These are phyloP conservation scores for Thera britannica DNA, from an alignment of 2,888 invertebrate genomes.

Conservation along the genomic window DNA sequence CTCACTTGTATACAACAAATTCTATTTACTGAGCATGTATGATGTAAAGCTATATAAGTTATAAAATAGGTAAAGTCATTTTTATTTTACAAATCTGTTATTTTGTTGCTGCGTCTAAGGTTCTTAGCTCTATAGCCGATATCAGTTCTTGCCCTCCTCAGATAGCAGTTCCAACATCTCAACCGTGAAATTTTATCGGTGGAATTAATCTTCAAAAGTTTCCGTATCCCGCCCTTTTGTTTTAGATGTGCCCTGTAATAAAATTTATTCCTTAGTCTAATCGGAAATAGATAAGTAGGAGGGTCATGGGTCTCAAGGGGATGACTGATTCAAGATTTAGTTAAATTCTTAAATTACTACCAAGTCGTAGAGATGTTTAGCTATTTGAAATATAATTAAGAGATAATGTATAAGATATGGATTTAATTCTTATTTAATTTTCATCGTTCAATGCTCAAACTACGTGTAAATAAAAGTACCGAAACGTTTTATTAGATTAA, in stretches of 20 bases:
- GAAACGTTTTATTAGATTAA: no score
- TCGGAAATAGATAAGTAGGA: constrained; percentile 71
- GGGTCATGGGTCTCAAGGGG: constrained; percentile 58
- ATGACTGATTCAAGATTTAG: constrained; percentile 50
- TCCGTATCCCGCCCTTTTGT: constrained; percentile 69
- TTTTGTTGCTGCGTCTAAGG: background rate
- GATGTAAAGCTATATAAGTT: no score
- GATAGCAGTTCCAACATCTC: constrained; percentile 70
- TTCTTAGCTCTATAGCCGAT: constrained; percentile 58
- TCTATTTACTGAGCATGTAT: no score
- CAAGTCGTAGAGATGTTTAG: constrained; percentile 39
- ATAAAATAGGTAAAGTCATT: no score
- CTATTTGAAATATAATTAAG: constrained; percentile 39
- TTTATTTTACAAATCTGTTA: background rate
- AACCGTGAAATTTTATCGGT: constrained; percentile 81
- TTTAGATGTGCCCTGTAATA: constrained; percentile 69
- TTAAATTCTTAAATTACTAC: constrained; percentile 52
- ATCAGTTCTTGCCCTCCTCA: constrained; percentile 63
- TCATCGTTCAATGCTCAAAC: no score
- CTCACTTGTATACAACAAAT: no score
- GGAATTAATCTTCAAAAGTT: constrained; percentile 81
- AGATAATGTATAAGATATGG: background rate
- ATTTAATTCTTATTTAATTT: no score
- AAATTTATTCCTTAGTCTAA: constrained; percentile 74
- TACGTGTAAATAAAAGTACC: no score